Conservation (phyloP, 2,888 invertebrate genomes). For the Euproctis similis region DNA sequence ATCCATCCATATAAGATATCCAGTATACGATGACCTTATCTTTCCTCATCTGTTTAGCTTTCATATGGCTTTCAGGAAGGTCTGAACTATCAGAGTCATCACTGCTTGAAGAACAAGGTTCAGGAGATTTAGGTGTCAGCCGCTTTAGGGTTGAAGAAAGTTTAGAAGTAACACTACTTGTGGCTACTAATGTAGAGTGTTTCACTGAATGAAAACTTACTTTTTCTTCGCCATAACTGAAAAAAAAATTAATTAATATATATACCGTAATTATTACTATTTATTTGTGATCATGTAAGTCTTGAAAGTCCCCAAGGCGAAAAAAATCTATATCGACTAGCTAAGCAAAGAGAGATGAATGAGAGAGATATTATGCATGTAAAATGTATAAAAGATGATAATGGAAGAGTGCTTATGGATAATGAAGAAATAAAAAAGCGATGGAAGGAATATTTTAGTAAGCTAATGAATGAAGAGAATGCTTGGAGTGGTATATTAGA, state of each 20-base stretch:
- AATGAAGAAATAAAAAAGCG: no score
- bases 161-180: slow-evolving; percentile 70
- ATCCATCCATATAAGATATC: slow-evolving; percentile 85
- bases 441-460: no score
- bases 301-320: no score
- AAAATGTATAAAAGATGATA: no score
- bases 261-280: no score
- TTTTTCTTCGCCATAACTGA: slow-evolving; percentile 80
- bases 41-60: slow-evolving; percentile 79
- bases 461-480: no score
- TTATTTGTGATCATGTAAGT: no score
- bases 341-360: no score
- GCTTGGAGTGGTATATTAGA: no score
- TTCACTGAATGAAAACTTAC: slow-evolving; percentile 83
- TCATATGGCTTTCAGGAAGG: slow-evolving; percentile 58
- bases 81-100: slow-evolving; percentile 74
- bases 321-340: no score
- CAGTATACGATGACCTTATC: slow-evolving; percentile 87
- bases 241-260: slow-evolving; percentile 9
- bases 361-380: no score
- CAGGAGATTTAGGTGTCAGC: slow-evolving; percentile 68
- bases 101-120: slow-evolving; percentile 75
- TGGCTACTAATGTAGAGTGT: slow-evolving; percentile 63
- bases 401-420: no score
- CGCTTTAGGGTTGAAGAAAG: slow-evolving; percentile 72